Evolutionary conservation across 2,113 vertebrate species (phyloP), one percentile per base, ranked within the genome.

Genomic region (Artemisiospiza belli): DNA sequence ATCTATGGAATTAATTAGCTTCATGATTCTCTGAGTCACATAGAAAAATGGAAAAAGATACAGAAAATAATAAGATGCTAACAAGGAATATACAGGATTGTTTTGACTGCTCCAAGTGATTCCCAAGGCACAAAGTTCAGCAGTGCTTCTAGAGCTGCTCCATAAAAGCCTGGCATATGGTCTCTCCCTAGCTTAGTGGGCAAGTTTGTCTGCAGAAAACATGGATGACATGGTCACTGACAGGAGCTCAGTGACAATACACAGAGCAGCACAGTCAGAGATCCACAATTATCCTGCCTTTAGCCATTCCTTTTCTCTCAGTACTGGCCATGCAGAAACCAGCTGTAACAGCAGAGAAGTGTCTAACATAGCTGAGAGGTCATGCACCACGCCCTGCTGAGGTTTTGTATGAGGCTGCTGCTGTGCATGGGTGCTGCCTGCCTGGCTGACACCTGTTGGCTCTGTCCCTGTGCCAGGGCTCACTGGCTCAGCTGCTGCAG

Each of bases 21-120:
- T 75, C 82, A 83, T 81, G 28, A 41, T 92, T 93, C 61, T 83
- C 61, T 68, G n/a, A 92, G 31, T 41, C 35, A 68, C n/a, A 52
- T 12, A 78, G 47, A 67, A 93, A 93, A 70, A 39, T 59, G 17
- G 11, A 80, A 43, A 70, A 92, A 82, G 30, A 68, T 21, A 79
- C 39, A 73, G 22, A 84, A 83, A 91, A 74, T 73, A 74, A 30
- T 66, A 15, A 37, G 24, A 11, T 4, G 1, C 24, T 63, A 22
- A 37, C 2, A 2, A 92, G 27, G 57, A 77, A 67, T 27, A 78
- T 68, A 72, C 37, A 27, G 64, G 19, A 44, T 30, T 64, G 5
- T 74, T 89, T 86, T 74, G 9, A 46, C 31, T 52, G 5, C 33
- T 20, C 15, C 63, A 62, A 78, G 27, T 49, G 22, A 35, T 72